These are phyloP conservation scores for Drosophila quinaria DNA, from an alignment of 2,888 invertebrate genomes.

Conservation along the genomic window DNA sequence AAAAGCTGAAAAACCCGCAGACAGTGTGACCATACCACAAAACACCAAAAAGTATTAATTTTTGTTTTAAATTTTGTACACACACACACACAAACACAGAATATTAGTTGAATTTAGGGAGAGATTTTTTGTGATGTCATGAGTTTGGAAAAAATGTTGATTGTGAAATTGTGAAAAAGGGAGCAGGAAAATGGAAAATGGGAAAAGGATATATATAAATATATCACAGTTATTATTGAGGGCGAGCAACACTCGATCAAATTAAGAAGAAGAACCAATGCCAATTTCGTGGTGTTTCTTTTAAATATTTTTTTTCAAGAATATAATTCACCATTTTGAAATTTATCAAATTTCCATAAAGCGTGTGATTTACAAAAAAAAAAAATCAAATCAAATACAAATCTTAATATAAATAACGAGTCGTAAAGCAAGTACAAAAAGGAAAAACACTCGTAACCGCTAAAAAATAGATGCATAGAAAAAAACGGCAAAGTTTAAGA, in stretches of 20 bases:
- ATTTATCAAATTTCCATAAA: constrained; percentile 31
- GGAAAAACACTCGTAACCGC: constrained; percentile 9
- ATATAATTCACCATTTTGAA: constrained; percentile 27
- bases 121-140: too few relatives aligned
- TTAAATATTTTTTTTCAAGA: background rate
- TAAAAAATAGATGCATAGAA: constrained; percentile 24
- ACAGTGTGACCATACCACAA: constrained; percentile 20
- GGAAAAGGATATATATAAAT: constrained; percentile 1
- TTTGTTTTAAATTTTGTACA: too few relatives aligned
- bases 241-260: constrained; percentile 24
- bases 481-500: constrained; percentile 8
- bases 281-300: constrained; percentile 67
- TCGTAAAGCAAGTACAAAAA: background rate
- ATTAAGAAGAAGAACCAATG: constrained; percentile 57
- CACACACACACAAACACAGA: too few relatives aligned
- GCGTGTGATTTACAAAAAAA: constrained; percentile 12
- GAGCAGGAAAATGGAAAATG: background rate
- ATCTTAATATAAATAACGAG: background rate
- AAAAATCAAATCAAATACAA: background rate
- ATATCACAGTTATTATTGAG: constrained; percentile 44
- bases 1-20: constrained; percentile 9
- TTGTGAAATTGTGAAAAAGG: too few relatives aligned
- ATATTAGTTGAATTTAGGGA: too few relatives aligned
- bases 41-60: background rate
- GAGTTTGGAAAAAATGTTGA: too few relatives aligned